A percentile compares a stretch with the other conserved stretches of the same genome.
Conservation (phyloP, 2,113 vertebrate species). For the Quiscalus mexicanus region DNA sequence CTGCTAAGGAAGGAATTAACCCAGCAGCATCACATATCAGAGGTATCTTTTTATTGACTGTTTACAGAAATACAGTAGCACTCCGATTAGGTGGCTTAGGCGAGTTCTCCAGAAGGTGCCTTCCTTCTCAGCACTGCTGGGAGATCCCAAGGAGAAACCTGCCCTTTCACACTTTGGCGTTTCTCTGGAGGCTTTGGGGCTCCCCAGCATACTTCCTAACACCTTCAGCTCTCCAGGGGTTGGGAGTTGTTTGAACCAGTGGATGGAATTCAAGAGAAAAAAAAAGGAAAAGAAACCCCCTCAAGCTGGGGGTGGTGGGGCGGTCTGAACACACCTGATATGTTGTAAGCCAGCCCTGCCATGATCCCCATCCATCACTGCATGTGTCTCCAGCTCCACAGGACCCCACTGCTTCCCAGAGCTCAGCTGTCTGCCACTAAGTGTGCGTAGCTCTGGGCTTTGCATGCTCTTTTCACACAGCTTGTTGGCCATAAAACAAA, state of each 20-base stretch:
- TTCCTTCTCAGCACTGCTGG: neutral
- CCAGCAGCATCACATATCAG: conserved; percentile 1
- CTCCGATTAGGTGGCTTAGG: neutral
- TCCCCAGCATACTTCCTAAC: neutral
- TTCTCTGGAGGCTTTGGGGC: conserved; percentile 4
- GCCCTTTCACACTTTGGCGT: neutral
- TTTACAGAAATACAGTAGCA: conserved; percentile 64
- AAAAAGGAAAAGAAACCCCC: neutral
- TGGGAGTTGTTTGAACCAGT: neutral
- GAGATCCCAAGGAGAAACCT: neutral
- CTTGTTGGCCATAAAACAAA: conserved; percentile 38
- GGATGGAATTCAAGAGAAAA: neutral
- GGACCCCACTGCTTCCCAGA: neutral
- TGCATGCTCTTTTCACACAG: neutral
- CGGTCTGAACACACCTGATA: conserved; percentile 20
- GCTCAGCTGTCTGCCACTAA: neutral
- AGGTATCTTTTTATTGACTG: conserved; percentile 69
- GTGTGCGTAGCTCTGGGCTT: accelerated
- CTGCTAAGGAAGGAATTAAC: neutral
- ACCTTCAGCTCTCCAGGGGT: neutral
- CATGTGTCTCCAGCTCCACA: neutral
- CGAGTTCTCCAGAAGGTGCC: neutral
- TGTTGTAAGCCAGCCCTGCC: conserved; percentile 22
- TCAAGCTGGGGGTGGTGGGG: neutral
- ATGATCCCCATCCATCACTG: neutral